These are phyloP conservation scores for Bostrychus sinensis DNA, from an alignment of 2,113 vertebrate genomes.

Conservation along the genomic window DNA sequence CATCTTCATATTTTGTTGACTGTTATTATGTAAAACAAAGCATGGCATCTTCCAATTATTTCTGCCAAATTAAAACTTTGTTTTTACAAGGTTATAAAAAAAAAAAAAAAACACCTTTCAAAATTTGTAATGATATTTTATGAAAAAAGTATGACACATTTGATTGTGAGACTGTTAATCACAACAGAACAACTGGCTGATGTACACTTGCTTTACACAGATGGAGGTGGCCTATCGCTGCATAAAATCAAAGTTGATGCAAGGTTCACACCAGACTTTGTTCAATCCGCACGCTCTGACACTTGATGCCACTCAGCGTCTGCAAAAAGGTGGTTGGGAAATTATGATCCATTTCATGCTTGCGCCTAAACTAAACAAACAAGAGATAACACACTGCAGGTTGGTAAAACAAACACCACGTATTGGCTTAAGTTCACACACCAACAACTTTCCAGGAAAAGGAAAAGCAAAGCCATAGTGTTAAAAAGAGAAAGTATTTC, in stretches of 20 bases:
- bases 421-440: neutral
- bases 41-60: too few species aligned
- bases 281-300: neutral
- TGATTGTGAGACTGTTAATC: too few species aligned
- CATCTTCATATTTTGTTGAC: too few species aligned
- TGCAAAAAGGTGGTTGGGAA: neutral
- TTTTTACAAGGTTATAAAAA: too few species aligned
- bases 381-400: constrained; percentile 18
- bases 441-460: neutral
- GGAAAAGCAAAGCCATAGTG: neutral
- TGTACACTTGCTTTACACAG: neutral
- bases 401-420: constrained; percentile 7
- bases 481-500: neutral
- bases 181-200: too few species aligned
- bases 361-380: constrained; percentile 26
- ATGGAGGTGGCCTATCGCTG: neutral
- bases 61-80: too few species aligned
- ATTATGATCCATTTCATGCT: neutral
- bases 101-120: too few species aligned
- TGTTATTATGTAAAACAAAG: too few species aligned
- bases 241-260: neutral
- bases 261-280: constrained; percentile 1
- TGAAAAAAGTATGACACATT: too few species aligned
- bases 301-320: neutral
- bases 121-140: too few species aligned